A percentile compares a stretch with the other conserved stretches of the same genome.
Conservation (phyloP, 64 coral and sea anemone genomes). For the Orbicella faveolata region DNA sequence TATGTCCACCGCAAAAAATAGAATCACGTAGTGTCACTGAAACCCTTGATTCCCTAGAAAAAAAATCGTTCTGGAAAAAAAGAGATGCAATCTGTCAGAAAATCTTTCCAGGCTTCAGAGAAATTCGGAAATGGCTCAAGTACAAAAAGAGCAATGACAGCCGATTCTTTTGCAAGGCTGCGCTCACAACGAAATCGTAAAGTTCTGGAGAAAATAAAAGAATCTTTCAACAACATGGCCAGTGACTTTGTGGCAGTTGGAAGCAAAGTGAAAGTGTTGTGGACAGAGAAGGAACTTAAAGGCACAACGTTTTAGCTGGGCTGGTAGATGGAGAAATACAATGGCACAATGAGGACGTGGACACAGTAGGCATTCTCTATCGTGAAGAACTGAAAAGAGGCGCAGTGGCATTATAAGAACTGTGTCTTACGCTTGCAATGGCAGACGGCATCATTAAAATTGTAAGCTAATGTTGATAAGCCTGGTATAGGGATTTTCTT, state of each 20-base stretch:
- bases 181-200: slow-evolving; percentile 13
- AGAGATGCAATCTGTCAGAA: slow-evolving; percentile 27
- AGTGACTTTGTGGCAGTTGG: background rate
- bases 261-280: slow-evolving; percentile 35
- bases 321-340: too few species aligned
- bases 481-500: too few species aligned
- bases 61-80: slow-evolving; percentile 16
- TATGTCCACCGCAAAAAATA: background rate
- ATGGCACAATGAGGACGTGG: background rate
- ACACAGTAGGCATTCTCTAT: slow-evolving; percentile 43
- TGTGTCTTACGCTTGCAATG: slow-evolving; percentile 41
- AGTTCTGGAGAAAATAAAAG: slow-evolving; percentile 20
- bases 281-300: slow-evolving; percentile 41
- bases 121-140: slow-evolving; percentile 15
- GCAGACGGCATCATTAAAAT: slow-evolving; percentile 47
- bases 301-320: background rate
- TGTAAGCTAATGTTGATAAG: background rate
- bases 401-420: slow-evolving; percentile 30
- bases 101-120: slow-evolving; percentile 14
- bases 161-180: slow-evolving; percentile 1
- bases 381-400: slow-evolving; percentile 41
- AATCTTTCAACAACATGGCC: slow-evolving; percentile 8
- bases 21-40: slow-evolving; percentile 2
- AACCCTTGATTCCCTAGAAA: slow-evolving; percentile 7
- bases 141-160: slow-evolving; percentile 26